phyloP scores from a whole-genome alignment of 2,888 invertebrate species.

The Adela reaumurella region DNA sequence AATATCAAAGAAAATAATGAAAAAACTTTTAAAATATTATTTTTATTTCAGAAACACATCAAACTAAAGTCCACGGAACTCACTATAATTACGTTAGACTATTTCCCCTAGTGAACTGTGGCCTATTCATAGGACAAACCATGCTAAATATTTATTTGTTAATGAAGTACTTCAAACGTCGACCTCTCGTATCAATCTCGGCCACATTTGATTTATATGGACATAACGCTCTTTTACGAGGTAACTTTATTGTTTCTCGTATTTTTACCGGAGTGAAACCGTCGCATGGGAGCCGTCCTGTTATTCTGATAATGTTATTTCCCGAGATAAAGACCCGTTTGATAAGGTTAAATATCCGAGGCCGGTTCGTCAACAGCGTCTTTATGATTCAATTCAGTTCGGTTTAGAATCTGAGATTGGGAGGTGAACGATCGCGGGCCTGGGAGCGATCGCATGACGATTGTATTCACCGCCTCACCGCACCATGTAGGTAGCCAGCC shows the following conservation, averaged over 20 bases:
- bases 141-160: too few relatives aligned
- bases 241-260: conserved; percentile 41
- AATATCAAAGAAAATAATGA: too few relatives aligned
- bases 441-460: too few relatives aligned
- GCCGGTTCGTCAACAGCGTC: background rate
- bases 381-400: background rate
- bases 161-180: too few relatives aligned
- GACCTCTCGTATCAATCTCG: conserved; percentile 2
- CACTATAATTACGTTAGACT: too few relatives aligned
- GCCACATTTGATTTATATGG: conserved; percentile 37
- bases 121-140: too few relatives aligned
- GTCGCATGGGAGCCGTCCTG: conserved; percentile 17
- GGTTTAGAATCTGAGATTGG: background rate
- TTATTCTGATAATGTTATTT: conserved; percentile 32
- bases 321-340: conserved; percentile 1
- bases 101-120: too few relatives aligned
- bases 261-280: conserved; percentile 23
- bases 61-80: too few relatives aligned
- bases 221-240: conserved; percentile 39
- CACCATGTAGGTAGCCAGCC: too few relatives aligned
- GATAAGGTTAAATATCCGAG: background rate
- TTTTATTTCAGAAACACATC: too few relatives aligned
- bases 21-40: too few relatives aligned
- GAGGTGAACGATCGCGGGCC: background rate
- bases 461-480: too few relatives aligned